Base-by-base conservation (phyloP, 2,113 vertebrate genomes). In the Calyptommatus sinebrachiatus region DNA sequence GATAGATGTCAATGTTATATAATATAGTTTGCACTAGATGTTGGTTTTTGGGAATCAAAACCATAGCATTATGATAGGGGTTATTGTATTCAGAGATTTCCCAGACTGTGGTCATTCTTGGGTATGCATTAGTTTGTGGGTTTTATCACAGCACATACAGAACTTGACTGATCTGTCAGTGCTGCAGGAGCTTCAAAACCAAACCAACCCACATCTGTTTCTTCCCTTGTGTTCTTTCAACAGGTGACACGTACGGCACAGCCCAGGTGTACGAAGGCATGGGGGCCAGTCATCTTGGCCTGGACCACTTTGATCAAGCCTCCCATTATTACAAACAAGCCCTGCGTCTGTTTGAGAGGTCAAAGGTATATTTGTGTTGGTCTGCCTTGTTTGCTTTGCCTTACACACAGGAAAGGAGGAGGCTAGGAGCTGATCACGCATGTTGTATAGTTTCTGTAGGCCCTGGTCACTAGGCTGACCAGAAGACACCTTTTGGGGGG, bases 301-400 rank as follows among this genome's bases (percentile, higher is more conserved):
- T 71, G 35, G 73, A 83, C 75, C 77, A 84, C 41, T 11, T 14
- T 20, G 80, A 88, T 57, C 69, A 84, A 79, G 68, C 87, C 77
- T 60, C 29, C 63, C 71, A 16, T 68, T 81, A 77, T 1, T 74
- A 87, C 90, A 94, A 92, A 92, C 48, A 84, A 72, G 74, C 57
- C 61, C 77, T 90, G 86, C 66, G 75, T 85, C 70, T 86, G 78
- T 91, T 77, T 88, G 77, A 79, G 83, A 74, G 91, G 81, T 80
- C 91, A 88, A 90, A 92, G 88, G 88, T 88, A 80, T 76, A 60
- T 84, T 26, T 73, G 69, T 76, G 69, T 88, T 88, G 62, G 83
- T 74, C 53, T 60, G 81, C 41, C 78, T 66, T 88, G 71, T 91
- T 90, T 92, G 84, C 82, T 87, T 80, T 73, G 89, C 62, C 85